These are phyloP conservation scores for Dioctria rufipes DNA, from an alignment of 2,888 invertebrate species.

Conservation along the genomic window DNA sequence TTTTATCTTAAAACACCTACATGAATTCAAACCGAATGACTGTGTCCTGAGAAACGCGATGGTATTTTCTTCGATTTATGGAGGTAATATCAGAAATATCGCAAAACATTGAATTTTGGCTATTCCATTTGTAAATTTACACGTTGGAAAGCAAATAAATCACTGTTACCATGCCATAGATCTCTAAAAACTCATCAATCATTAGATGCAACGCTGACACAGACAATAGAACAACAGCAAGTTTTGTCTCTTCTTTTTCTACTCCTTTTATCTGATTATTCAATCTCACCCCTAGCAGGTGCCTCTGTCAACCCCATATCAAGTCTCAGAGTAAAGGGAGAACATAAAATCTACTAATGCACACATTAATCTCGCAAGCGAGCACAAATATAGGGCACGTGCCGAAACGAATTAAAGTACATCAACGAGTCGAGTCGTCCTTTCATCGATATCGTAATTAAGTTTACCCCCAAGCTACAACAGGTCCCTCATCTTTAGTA, in stretches of 20 bases:
- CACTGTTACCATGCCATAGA: not conserved
- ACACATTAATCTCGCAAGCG: slow-evolving; percentile 67
- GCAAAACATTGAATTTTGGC: no score
- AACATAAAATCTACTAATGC: slow-evolving; percentile 71
- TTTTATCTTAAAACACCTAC: no score
- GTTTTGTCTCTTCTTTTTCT: slow-evolving; percentile 34
- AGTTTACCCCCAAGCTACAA: slow-evolving; percentile 55
- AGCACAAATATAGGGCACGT: slow-evolving; percentile 53
- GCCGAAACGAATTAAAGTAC: slow-evolving; percentile 52
- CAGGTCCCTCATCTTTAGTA: slow-evolving; percentile 15
- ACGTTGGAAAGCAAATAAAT: not conserved
- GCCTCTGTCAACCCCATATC: slow-evolving; percentile 52
- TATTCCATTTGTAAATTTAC: no score
- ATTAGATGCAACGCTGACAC: slow-evolving; percentile 15
- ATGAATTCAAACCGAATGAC: no score
- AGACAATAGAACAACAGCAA: slow-evolving; percentile 30
- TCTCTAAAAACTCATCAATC: slow-evolving; percentile 27
- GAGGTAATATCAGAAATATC: no score
- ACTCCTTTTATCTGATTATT: slow-evolving; percentile 49
- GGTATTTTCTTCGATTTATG: no score
- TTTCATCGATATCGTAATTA: slow-evolving; percentile 59
- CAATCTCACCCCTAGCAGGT: slow-evolving; percentile 49
- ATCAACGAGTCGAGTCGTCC: slow-evolving; percentile 50
- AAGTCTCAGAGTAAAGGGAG: slow-evolving; percentile 21
- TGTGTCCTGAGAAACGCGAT: no score